Conservation (phyloP, 2,113 vertebrate species). For the Syrrhaptes paradoxus region DNA sequence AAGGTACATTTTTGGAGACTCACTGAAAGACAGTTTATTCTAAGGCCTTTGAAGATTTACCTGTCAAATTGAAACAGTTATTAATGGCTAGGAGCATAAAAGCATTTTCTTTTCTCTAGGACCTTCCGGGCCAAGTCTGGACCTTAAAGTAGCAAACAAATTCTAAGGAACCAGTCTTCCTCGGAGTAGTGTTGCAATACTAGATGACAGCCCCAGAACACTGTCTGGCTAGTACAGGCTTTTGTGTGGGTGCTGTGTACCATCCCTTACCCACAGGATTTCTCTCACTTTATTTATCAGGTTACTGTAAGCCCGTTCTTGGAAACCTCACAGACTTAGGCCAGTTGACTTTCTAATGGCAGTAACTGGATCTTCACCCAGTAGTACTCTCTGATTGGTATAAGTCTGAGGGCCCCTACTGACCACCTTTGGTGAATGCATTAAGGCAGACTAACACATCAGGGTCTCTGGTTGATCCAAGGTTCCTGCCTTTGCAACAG, state of each 20-base stretch:
- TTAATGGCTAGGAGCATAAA: not conserved
- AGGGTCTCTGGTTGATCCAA: not conserved
- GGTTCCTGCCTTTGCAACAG: not conserved
- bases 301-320: not conserved
- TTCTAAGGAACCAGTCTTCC: not conserved
- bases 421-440: not conserved
- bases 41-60: not conserved
- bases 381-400: accelerated
- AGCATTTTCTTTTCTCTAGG: not conserved
- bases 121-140: not conserved
- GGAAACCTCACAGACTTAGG: not conserved
- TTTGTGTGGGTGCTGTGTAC: not conserved
- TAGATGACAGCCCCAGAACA: not conserved
- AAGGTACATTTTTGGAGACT: conserved; percentile 62
- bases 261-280: not conserved
- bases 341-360: not conserved
- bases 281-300: not conserved
- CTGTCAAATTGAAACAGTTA: not conserved
- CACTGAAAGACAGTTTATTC: not conserved
- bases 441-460: not conserved
- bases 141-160: not conserved
- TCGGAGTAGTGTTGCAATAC: not conserved
- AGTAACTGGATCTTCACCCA: not conserved
- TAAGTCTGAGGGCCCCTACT: not conserved
- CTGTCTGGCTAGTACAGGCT: not conserved